Evolutionary conservation across 1,140 invertebrate species (phyloP).

Genomic region (Hycleus cichorii): DNA sequence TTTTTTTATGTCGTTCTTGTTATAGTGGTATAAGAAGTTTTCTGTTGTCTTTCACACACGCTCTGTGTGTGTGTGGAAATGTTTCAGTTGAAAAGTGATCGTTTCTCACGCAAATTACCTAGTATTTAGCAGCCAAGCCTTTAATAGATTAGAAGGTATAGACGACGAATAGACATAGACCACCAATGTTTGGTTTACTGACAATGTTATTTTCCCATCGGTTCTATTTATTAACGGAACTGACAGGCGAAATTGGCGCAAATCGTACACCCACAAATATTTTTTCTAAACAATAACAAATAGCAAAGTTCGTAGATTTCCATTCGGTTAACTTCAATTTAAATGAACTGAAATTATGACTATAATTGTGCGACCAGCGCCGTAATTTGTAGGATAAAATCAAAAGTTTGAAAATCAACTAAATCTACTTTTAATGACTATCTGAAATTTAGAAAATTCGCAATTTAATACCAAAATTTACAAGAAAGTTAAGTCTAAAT

Average conservation of each 20-base stretch:
- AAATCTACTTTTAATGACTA: no score
- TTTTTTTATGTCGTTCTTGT: no score
- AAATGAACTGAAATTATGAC: not conserved
- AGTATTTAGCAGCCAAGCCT: conserved; percentile 23
- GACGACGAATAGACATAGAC: not conserved
- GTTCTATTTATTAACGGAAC: not conserved
- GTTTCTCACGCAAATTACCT: conserved; percentile 24
- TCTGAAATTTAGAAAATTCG: no score
- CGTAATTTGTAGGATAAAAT: not conserved
- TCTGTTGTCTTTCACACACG: not conserved
- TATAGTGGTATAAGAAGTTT: no score
- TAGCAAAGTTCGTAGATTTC: no score
- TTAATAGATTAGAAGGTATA: conserved; percentile 11
- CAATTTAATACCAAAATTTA: no score
- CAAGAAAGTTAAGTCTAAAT: no score
- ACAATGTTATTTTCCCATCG: conserved; percentile 12
- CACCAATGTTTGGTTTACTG: conserved; percentile 20
- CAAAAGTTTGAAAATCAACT: no score
- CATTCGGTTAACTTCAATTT: not conserved
- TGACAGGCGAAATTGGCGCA: no score
- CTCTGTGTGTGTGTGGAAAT: not conserved
- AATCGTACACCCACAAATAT: no score
- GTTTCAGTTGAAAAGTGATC: conserved; percentile 14
- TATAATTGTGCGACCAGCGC: not conserved
- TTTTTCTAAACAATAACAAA: no score